phyloP scores from a whole-genome alignment of 2,797 vertebrate species.

The Phrynocephalus vlangalii region DNA sequence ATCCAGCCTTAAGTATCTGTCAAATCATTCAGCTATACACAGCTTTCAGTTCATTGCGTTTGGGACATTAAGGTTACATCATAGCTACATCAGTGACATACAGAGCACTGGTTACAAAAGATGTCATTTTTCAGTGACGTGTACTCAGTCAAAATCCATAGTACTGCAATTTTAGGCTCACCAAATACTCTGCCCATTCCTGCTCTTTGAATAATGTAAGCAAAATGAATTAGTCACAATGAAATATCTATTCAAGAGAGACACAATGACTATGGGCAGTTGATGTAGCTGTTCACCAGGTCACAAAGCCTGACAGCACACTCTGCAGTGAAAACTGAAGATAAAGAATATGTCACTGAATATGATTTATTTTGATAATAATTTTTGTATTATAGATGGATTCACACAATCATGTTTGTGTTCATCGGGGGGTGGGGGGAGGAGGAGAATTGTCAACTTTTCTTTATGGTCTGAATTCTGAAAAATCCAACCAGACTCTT shows the following conservation, averaged over 20 bases:
- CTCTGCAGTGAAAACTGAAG: neutral
- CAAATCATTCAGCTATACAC: slow-evolving; percentile 1
- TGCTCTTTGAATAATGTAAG: neutral
- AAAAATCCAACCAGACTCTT: neutral
- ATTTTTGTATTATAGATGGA: neutral
- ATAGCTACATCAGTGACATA: neutral
- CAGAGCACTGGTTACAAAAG: neutral
- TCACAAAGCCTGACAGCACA: neutral
- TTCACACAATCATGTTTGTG: neutral
- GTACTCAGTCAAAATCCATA: neutral
- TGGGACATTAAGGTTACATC: neutral
- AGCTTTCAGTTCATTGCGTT: neutral
- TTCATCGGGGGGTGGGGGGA: neutral
- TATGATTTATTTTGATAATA: neutral
- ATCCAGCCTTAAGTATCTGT: neutral
- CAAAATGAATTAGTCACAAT: slow-evolving; percentile 25
- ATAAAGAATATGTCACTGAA: slow-evolving; percentile 3
- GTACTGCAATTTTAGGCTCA: neutral
- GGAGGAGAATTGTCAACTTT: neutral
- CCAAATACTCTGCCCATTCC: neutral
- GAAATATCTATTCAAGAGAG: neutral
- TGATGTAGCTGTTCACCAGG: slow-evolving; percentile 37
- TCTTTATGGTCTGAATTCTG: neutral
- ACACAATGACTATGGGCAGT: neutral
- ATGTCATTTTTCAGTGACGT: neutral